A percentile compares a stretch with the other conserved stretches of the same genome.
These are phyloP conservation scores for Popillia japonica DNA, from an alignment of 1,140 invertebrate genomes.

Conservation along the genomic window DNA sequence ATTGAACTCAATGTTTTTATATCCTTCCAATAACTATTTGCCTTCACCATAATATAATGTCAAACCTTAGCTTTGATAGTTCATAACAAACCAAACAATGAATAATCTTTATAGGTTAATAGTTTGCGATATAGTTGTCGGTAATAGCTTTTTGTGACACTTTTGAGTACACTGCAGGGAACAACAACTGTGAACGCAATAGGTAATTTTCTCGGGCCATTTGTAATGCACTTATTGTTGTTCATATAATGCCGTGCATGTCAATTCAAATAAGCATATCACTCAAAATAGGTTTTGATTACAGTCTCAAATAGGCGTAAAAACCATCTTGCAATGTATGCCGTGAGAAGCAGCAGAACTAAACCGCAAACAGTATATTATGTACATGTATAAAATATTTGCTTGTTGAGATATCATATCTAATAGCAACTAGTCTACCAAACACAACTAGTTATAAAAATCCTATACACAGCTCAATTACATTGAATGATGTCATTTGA, in stretches of 20 bases:
- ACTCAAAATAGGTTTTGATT: constrained; percentile 7
- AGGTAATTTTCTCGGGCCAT: no score
- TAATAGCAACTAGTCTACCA: background rate
- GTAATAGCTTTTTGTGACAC: no score
- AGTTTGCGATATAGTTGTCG: no score
- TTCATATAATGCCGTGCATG: background rate
- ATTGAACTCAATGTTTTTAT: no score
- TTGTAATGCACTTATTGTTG: no score
- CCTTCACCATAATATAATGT: no score
- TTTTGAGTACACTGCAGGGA: no score
- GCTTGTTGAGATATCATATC: constrained; percentile 22
- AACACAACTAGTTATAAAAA: background rate
- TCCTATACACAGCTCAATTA: constrained; percentile 16
- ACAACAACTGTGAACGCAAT: no score
- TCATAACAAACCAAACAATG: no score
- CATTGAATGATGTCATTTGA: constrained; percentile 20
- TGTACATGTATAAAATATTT: constrained; percentile 18
- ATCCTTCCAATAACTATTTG: no score
- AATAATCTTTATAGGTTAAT: no score
- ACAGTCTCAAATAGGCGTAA: constrained; percentile 22
- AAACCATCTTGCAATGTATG: background rate
- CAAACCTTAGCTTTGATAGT: no score
- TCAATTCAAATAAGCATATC: constrained; percentile 13
- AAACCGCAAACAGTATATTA: constrained; percentile 16
- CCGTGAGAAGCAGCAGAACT: background rate